These are phyloP conservation scores for Eleutherodactylus coqui DNA, from an alignment of 2,797 vertebrate genomes.

Conservation along the genomic window DNA sequence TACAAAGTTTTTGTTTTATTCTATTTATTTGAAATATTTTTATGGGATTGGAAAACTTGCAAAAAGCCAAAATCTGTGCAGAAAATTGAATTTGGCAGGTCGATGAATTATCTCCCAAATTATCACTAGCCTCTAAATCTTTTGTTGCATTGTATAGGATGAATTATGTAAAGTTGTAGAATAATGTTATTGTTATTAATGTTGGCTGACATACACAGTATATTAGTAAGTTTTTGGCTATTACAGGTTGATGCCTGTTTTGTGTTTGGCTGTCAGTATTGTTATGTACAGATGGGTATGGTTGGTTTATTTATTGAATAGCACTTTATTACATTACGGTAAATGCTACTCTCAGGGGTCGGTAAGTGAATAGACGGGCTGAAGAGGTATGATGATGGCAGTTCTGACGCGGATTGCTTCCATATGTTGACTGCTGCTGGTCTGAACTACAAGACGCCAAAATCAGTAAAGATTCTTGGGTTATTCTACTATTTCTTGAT, in stretches of 20 bases:
- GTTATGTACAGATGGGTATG: conserved; percentile 1
- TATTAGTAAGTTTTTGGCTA: background rate
- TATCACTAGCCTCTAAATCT: background rate
- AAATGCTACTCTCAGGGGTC: conserved; percentile 39
- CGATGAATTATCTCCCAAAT: no score
- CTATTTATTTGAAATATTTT: no score
- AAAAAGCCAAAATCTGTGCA: no score
- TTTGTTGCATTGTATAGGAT: background rate
- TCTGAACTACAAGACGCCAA: conserved; percentile 52
- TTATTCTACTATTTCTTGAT: conserved; percentile 44
- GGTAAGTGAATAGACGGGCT: conserved; percentile 4
- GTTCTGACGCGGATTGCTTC: conserved; percentile 41
- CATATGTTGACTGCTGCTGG: conserved; percentile 50
- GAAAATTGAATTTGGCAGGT: no score
- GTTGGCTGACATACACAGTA: background rate
- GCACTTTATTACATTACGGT: conserved; percentile 19
- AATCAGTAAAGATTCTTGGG: conserved; percentile 43
- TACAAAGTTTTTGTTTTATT: no score
- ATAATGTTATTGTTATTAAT: background rate
- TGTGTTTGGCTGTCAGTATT: conserved; percentile 4
- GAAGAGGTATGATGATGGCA: conserved; percentile 12
- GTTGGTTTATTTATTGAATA: conserved; percentile 19
- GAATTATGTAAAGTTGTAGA: background rate
- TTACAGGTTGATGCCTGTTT: background rate
- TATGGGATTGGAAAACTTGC: no score